Conservation (phyloP, 2,888 invertebrate genomes). For the Macroteleia sp. region DNA sequence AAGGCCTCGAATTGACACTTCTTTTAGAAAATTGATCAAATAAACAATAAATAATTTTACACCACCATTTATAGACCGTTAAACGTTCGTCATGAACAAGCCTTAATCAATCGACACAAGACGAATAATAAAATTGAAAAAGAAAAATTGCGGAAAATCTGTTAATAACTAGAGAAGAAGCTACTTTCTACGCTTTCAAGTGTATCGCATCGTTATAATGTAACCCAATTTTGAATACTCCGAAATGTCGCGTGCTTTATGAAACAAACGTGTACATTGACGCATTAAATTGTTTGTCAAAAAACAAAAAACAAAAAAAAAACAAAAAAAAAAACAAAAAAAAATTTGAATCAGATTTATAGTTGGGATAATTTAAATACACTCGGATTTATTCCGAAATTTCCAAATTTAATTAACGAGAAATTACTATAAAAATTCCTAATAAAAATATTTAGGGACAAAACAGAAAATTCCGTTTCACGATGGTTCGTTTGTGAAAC, state of each 20-base stretch:
- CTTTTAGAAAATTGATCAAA: background rate
- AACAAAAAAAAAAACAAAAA: no score
- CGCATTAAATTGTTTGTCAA: slow-evolving; percentile 12
- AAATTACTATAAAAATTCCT: no score
- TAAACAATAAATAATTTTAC: background rate
- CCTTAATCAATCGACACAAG: slow-evolving; percentile 30
- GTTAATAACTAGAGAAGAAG: slow-evolving; percentile 3
- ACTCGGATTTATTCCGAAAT: no score
- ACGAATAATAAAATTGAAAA: slow-evolving; percentile 6
- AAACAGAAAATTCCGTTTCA: no score
- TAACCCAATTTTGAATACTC: slow-evolving; percentile 24
- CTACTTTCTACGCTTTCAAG: slow-evolving; percentile 23
- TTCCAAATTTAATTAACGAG: no score
- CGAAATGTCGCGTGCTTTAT: slow-evolving; percentile 8
- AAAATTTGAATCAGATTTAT: no score
- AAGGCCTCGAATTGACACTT: slow-evolving; percentile 5
- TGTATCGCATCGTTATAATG: slow-evolving; percentile 21
- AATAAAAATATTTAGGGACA: no score
- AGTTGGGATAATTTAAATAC: no score
- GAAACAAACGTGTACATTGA: slow-evolving; percentile 12
- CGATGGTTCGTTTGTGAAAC: no score
- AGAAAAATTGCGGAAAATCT: background rate
- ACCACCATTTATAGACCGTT: slow-evolving; percentile 25
- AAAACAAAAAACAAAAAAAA: slow-evolving; percentile 2
- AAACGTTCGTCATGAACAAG: slow-evolving; percentile 26